Evolutionary conservation across 1,140 invertebrate genomes (phyloP).

Genomic region (Notospermus geniculatus): DNA sequence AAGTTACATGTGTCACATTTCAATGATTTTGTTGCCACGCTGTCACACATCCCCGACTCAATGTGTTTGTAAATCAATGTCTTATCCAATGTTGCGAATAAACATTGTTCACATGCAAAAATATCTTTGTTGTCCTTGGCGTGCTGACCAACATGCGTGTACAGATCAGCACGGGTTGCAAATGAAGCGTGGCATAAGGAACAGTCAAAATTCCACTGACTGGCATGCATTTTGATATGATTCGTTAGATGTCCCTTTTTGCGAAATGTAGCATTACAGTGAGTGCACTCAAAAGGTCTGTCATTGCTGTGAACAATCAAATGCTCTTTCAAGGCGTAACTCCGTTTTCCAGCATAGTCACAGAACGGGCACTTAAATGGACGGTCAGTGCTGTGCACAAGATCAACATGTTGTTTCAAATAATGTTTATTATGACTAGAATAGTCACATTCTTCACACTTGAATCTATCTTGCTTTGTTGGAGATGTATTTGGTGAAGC

Average conservation of each 20-base stretch:
- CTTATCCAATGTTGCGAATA: not conserved
- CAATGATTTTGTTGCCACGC: too few relatives aligned
- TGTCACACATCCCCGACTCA: not conserved
- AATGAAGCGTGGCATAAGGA: slow-evolving; percentile 26
- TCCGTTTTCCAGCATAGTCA: slow-evolving; percentile 54
- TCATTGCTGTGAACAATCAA: slow-evolving; percentile 50
- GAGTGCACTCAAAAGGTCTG: slow-evolving; percentile 45
- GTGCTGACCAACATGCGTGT: slow-evolving; percentile 25
- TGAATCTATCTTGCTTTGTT: slow-evolving; percentile 13
- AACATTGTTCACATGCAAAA: slow-evolving; percentile 6
- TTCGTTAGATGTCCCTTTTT: slow-evolving; percentile 55
- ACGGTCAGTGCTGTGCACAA: slow-evolving; percentile 47
- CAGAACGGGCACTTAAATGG: slow-evolving; percentile 54
- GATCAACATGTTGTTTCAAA: slow-evolving; percentile 51
- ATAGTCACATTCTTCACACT: slow-evolving; percentile 45
- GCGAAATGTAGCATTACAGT: slow-evolving; percentile 52
- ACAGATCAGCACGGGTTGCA: slow-evolving; percentile 18
- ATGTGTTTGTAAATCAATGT: not conserved
- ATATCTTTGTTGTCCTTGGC: not conserved
- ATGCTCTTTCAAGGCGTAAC: slow-evolving; percentile 50
- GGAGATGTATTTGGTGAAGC: not conserved
- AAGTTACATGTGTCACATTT: slow-evolving; percentile 5
- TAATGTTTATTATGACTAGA: slow-evolving; percentile 51
- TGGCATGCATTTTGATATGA: slow-evolving; percentile 49
- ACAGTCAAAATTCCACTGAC: slow-evolving; percentile 32